These are phyloP conservation scores for Heliconius cydno DNA, from an alignment of 2,888 invertebrate genomes.

Conservation along the genomic window DNA sequence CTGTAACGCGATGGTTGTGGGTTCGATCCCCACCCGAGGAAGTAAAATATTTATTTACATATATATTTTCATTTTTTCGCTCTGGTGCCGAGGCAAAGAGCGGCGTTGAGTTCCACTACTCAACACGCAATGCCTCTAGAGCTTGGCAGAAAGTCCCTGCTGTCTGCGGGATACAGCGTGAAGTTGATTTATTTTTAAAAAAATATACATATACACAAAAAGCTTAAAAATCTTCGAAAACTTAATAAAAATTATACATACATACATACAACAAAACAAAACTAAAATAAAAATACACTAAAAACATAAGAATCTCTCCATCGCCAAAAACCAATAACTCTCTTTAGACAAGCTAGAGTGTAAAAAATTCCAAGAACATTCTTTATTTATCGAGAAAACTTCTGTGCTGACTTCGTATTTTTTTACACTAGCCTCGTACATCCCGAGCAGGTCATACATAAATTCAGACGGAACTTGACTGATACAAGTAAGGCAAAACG, in stretches of 20 bases:
- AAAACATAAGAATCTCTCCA: background rate
- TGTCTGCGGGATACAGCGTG: no score
- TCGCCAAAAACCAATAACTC: constrained; percentile 12
- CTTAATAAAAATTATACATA: background rate
- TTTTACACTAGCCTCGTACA: constrained; percentile 42
- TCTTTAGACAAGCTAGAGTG: constrained; percentile 30
- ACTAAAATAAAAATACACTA: background rate
- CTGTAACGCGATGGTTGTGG: no score
- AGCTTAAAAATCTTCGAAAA: no score
- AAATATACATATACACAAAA: no score
- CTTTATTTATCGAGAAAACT: constrained; percentile 42
- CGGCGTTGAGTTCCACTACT: no score
- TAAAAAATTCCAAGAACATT: constrained; percentile 39
- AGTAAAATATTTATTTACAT: no score
- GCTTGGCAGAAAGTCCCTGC: no score
- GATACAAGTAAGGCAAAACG: constrained; percentile 44
- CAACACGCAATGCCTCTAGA: no score
- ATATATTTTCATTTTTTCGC: no score
- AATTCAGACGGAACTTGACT: constrained; percentile 49
- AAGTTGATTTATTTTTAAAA: no score
- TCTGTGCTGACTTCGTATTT: constrained; percentile 41
- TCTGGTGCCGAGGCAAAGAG: no score
- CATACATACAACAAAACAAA: background rate
- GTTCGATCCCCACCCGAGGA: no score
- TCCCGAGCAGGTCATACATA: constrained; percentile 49